Evolutionary conservation across 2,797 vertebrate species (phyloP), one percentile per base, ranked within the genome.

Genomic region (Enteromius afrohamiltoni): DNA sequence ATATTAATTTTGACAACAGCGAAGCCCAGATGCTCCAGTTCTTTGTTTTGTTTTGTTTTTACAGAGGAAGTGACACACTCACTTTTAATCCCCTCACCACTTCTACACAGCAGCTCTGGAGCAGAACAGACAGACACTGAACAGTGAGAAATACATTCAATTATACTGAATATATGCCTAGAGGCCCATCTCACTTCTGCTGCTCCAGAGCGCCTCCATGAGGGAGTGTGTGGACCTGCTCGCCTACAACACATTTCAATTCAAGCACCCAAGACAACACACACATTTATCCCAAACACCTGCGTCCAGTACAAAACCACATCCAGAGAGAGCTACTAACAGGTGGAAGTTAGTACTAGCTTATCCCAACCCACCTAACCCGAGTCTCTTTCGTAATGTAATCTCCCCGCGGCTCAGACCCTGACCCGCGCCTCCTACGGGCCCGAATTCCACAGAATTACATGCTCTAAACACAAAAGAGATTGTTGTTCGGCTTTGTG

Each of bases 401-500:
- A 78, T 85, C 68, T 83, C 21, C 16, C 47, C 6, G 29, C 47
- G 71, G 62, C 29, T 73, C 16, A 37, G 79, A 51, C 67, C 58
- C 58, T 60, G 58, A 60, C 58, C 23, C 11, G 10, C 1, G 4
- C n/a, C 49, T 34, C 40, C 34, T 10, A 47, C 1, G 8, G 55
- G 53, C 17, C 26, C 29, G 31, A 65, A 79, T 79, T 55, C 70
- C 79, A 31, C 49, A 55, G 82, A 70, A 82, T 84, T 76, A 79
- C 78, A 71, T 6, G 14, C 71, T 9, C n/a, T 73, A 64, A 74
- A 77, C 62, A 85, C 49, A 83, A 85, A 88, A 71, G 77, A 79
- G 31, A 85, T 84, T 73, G 42, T 86, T 88, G 84, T 88, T 89
- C 65, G 5, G 49, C 29, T 73, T 71, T 34, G 60, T 85, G 80